Percentiles rank a stretch among this genome's conserved stretches.
phyloP scores from a whole-genome alignment of 2,797 vertebrate species.

The Leucoraja ocellata region DNA sequence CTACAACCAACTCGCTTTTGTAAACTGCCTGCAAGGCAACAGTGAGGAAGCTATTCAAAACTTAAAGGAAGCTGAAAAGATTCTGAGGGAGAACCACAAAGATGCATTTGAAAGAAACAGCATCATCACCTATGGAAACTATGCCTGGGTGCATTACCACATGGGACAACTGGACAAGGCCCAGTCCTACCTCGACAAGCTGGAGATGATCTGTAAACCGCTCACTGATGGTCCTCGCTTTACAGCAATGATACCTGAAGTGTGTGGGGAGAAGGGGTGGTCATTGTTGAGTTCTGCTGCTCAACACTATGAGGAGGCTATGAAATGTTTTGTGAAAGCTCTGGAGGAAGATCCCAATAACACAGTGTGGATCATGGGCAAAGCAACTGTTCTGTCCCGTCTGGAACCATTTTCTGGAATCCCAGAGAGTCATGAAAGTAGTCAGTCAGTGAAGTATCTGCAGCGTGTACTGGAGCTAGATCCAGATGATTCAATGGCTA shows the following conservation, averaged over 20 bases:
- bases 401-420: conserved; percentile 42
- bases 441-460: conserved; percentile 48
- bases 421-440: rapidly evolving
- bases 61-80: no score
- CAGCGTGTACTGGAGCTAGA: conserved; percentile 52
- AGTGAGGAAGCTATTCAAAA: conserved; percentile 42
- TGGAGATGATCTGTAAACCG: no score
- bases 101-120: no score
- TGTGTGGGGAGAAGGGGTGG: conserved; percentile 41
- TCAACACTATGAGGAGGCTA: conserved; percentile 44
- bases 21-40: conserved; percentile 47
- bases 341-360: conserved; percentile 47
- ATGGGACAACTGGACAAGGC: no score
- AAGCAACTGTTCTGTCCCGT: conserved; percentile 47
- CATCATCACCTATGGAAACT: no score
- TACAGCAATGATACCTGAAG: conserved; percentile 46
- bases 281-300: conserved; percentile 47
- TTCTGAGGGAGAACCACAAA: no score
- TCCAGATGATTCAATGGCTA: conserved; percentile 51
- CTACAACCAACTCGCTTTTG: no score
- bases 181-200: no score
- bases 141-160: no score
- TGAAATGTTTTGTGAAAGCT: conserved; percentile 51
- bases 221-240: conserved; percentile 45
- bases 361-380: conserved; percentile 47